Conservation (phyloP, 2,888 invertebrate genomes). For the Elegia similella region DNA sequence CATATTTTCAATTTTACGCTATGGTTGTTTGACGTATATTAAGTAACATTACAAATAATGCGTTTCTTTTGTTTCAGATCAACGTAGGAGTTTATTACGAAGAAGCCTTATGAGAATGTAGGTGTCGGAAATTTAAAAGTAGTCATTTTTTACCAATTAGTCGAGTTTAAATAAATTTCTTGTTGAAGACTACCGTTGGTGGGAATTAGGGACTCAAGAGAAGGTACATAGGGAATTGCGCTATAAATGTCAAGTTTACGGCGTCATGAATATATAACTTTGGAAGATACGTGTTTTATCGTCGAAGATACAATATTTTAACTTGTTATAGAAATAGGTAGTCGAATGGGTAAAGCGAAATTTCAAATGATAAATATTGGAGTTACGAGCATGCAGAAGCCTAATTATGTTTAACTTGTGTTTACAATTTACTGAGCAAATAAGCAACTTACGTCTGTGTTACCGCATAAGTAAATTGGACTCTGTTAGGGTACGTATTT, state of each 20-base stretch:
- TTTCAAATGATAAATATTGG: background rate
- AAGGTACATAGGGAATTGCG: constrained; percentile 44
- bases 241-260: constrained; percentile 37
- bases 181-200: constrained; percentile 65
- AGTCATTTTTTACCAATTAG: constrained; percentile 76
- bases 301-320: constrained; percentile 16
- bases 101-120: constrained; percentile 80
- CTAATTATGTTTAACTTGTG: constrained; percentile 20
- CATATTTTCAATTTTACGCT: background rate
- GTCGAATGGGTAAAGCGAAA: background rate
- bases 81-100: constrained; percentile 80
- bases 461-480: constrained; percentile 33
- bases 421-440: constrained; percentile 21
- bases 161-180: constrained; percentile 60
- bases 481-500: constrained; percentile 29
- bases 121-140: constrained; percentile 59
- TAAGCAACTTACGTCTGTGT: constrained; percentile 25
- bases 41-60: background rate
- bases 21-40: background rate
- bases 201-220: constrained; percentile 74
- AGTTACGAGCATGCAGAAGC: constrained; percentile 12
- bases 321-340: constrained; percentile 14
- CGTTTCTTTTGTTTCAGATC: constrained; percentile 64
- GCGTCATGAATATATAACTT: constrained; percentile 32
- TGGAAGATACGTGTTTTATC: constrained; percentile 30